Conservation (phyloP, 2,888 invertebrate species). For the Cistogaster globosa region DNA sequence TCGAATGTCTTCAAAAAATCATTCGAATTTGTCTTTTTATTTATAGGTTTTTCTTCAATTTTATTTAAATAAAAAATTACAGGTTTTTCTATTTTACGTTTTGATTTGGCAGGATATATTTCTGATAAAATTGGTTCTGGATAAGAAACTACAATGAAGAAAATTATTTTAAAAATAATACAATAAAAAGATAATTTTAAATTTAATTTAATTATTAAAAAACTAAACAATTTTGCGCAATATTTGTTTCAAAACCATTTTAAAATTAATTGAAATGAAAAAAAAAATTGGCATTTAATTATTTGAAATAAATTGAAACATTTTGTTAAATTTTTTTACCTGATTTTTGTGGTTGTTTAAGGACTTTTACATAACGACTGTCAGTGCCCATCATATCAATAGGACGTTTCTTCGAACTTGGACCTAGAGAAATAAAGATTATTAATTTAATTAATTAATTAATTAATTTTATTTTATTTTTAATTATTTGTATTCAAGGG, state of each 20-base stretch:
- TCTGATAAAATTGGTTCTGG: constrained; percentile 42
- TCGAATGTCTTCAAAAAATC: constrained; percentile 6
- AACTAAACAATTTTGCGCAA: no score
- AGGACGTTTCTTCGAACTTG: not conserved
- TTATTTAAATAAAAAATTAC: constrained; percentile 49
- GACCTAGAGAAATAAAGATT: no score
- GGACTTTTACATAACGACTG: constrained; percentile 12
- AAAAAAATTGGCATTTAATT: no score
- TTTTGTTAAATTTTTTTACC: constrained; percentile 29
- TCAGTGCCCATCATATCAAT: constrained; percentile 37
- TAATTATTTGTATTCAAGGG: no score
- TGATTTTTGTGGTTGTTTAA: constrained; percentile 16
- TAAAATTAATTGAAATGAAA: no score
- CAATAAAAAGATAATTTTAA: not conserved
- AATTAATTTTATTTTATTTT: no score
- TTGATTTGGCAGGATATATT: constrained; percentile 11
- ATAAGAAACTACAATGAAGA: not conserved
- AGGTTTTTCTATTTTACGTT: constrained; percentile 5
- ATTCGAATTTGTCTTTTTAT: not conserved
- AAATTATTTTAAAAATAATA: not conserved
- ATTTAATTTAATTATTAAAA: not conserved
- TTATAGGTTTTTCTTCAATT: constrained; percentile 40
- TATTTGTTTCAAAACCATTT: no score
- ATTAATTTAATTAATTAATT: no score
- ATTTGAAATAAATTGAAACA: no score